phyloP scores from a whole-genome alignment of 2,888 invertebrate genomes.

The Drosophila testacea region DNA sequence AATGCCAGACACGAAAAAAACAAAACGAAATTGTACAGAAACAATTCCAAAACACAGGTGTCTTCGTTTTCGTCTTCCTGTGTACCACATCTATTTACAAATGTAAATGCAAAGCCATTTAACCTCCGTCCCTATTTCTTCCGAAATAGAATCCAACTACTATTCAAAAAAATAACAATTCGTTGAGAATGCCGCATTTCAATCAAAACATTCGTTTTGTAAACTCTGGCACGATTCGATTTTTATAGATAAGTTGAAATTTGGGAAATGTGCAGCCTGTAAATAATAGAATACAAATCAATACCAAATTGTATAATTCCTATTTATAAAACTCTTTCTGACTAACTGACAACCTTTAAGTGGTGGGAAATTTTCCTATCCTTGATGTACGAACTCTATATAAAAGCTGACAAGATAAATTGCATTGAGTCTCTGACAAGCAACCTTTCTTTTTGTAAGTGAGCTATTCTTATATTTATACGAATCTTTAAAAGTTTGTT shows the following conservation, averaged over 20 bases:
- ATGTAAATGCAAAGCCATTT: slow-evolving; percentile 40
- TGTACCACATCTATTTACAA: slow-evolving; percentile 23
- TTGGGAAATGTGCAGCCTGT: neutral
- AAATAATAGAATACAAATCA: slow-evolving; percentile 15
- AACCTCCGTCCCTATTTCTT: neutral
- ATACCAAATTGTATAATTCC: slow-evolving; percentile 12
- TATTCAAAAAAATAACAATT: slow-evolving; percentile 16
- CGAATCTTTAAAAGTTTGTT: too few relatives aligned
- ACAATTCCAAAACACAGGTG: slow-evolving; percentile 54
- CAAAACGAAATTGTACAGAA: slow-evolving; percentile 39
- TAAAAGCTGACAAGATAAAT: too few relatives aligned
- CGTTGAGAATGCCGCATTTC: slow-evolving; percentile 11
- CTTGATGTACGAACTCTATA: too few relatives aligned
- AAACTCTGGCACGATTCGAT: slow-evolving; percentile 14
- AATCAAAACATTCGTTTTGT: slow-evolving; percentile 13
- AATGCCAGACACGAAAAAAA: slow-evolving; percentile 71
- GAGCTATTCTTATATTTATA: too few relatives aligned
- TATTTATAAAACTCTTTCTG: neutral
- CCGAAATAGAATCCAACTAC: slow-evolving; percentile 3
- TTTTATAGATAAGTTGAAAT: slow-evolving; percentile 11
- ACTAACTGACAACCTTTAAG: neutral
- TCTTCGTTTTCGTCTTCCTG: slow-evolving; percentile 53
- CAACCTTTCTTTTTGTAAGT: too few relatives aligned
- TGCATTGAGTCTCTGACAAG: too few relatives aligned
- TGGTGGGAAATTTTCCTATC: neutral